These are phyloP conservation scores for Erithacus rubecula DNA, from an alignment of 2,797 vertebrate species.

Conservation along the genomic window DNA sequence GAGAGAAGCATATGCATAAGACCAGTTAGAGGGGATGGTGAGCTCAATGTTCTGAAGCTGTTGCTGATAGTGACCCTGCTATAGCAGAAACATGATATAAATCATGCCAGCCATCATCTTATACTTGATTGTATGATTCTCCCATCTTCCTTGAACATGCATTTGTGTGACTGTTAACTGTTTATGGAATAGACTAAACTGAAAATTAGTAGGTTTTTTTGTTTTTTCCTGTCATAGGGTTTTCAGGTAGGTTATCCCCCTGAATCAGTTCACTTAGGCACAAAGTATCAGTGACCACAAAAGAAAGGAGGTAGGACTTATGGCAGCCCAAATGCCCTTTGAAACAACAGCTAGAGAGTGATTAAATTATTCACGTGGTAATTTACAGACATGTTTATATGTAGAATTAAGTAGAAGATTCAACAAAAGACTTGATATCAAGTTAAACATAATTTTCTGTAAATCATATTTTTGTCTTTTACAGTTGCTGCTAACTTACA, in stretches of 20 bases:
- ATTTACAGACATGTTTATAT: not conserved
- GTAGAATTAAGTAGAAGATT: constrained; percentile 41
- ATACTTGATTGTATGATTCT: not conserved
- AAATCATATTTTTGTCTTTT: constrained; percentile 38
- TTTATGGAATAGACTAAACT: not conserved
- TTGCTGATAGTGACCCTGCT: not conserved
- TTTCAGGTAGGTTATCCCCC: not conserved
- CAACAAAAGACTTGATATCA: constrained; percentile 10
- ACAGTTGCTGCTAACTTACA: constrained; percentile 98
- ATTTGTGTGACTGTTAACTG: not conserved
- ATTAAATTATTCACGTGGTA: constrained; percentile 23
- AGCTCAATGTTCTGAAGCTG: not conserved
- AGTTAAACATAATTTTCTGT: constrained; percentile 3
- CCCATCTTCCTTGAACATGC: not conserved
- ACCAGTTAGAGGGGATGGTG: not conserved
- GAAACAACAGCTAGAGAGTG: not conserved
- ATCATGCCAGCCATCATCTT: not conserved
- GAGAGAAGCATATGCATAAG: not conserved
- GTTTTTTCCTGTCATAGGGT: not conserved
- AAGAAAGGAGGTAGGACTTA: not conserved
- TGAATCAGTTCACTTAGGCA: not conserved
- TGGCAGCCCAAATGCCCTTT: not conserved
- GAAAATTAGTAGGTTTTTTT: not conserved
- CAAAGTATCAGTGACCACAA: not conserved
- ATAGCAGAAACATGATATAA: not conserved